phyloP scores from a whole-genome alignment of 64 coral and sea anemone species.

The Stichodactyla mertensii region DNA sequence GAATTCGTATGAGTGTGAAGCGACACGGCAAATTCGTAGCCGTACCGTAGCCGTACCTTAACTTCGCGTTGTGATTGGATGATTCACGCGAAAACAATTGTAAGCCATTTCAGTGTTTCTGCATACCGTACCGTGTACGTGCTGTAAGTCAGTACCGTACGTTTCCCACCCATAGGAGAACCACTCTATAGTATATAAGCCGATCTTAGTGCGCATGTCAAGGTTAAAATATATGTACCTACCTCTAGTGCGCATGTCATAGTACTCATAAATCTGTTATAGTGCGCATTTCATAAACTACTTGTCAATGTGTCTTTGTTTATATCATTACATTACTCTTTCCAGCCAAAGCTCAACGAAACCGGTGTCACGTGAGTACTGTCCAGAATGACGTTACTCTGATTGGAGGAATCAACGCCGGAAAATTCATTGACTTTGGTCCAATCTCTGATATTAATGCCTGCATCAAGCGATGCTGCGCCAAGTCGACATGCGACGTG shows the following conservation, averaged over 20 bases:
- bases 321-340: neutral
- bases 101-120: no score
- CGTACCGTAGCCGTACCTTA: no score
- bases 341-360: neutral
- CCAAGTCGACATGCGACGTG: conserved; percentile 79
- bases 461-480: conserved; percentile 76
- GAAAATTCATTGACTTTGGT: conserved; percentile 88
- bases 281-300: neutral
- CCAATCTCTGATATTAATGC: conserved; percentile 56
- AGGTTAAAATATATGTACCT: neutral
- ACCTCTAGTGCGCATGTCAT: neutral
- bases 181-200: no score
- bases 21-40: no score
- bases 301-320: neutral
- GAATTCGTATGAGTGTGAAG: no score
- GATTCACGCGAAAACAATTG: no score
- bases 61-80: no score
- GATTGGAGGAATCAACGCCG: conserved; percentile 88
- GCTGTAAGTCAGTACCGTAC: no score
- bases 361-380: conserved; percentile 51
- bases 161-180: no score
- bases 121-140: no score
- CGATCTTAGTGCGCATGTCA: neutral
- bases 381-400: conserved; percentile 89
- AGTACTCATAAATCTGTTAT: neutral